These are phyloP conservation scores for Microplitis mediator DNA, from an alignment of 1,140 invertebrate genomes.

Conservation along the genomic window DNA sequence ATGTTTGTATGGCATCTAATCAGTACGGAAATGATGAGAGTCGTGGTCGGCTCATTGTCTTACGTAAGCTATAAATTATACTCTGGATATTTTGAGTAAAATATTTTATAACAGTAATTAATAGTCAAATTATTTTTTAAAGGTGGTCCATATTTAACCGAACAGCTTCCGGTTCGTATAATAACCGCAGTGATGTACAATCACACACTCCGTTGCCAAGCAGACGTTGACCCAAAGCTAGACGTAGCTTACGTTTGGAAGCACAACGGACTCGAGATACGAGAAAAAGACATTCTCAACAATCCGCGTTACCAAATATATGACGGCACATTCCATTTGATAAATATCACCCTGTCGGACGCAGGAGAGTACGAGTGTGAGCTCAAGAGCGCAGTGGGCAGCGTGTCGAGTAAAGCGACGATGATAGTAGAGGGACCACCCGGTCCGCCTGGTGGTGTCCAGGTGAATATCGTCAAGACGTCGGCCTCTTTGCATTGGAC, in stretches of 20 bases:
- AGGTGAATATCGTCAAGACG: constrained; percentile 75
- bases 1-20: constrained; percentile 87
- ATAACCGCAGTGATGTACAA: constrained; percentile 72
- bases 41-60: constrained; percentile 81
- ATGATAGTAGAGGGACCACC: constrained; percentile 84
- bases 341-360: constrained; percentile 83
- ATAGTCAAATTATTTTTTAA: constrained; percentile 30
- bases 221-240: constrained; percentile 78
- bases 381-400: constrained; percentile 84
- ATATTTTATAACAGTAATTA: background rate
- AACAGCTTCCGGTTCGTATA: constrained; percentile 70
- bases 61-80: constrained; percentile 67
- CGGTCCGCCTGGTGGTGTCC: constrained; percentile 80
- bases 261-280: constrained; percentile 82
- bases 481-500: constrained; percentile 86
- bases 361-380: constrained; percentile 88
- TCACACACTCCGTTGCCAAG: constrained; percentile 79
- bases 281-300: constrained; percentile 67
- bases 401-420: constrained; percentile 73
- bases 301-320: constrained; percentile 64
- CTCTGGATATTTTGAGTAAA: constrained; percentile 4
- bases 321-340: constrained; percentile 77
- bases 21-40: constrained; percentile 81
- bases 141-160: constrained; percentile 74
- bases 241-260: constrained; percentile 91